Conservation (phyloP, 2,888 invertebrate genomes). For the Brenthis ino region DNA sequence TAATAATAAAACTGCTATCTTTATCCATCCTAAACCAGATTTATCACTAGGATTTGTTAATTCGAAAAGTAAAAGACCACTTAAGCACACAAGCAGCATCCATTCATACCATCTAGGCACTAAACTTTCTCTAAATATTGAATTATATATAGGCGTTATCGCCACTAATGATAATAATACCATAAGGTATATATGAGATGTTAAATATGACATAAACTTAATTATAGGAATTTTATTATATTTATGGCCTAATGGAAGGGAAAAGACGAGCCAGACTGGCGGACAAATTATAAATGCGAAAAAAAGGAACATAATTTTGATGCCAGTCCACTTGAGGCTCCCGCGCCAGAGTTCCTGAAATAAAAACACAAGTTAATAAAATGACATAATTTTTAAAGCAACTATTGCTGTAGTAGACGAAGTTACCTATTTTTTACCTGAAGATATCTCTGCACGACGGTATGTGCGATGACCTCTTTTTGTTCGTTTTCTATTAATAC, state of each 20-base stretch:
- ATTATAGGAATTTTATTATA: constrained; percentile 99
- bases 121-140: constrained; percentile 89
- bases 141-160: constrained; percentile 91
- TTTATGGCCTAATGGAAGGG: constrained; percentile 96
- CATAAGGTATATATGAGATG: constrained; percentile 99
- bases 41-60: constrained; percentile 99
- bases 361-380: constrained; percentile 40
- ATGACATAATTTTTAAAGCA: constrained; percentile 23
- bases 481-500: constrained; percentile 99
- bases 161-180: constrained; percentile 94
- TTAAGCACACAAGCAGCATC: constrained; percentile 96
- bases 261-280: constrained; percentile 97
- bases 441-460: constrained; percentile 97
- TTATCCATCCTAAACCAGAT: constrained; percentile 97
- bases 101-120: constrained; percentile 98
- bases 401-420: constrained; percentile 47
- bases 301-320: constrained; percentile 96
- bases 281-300: constrained; percentile 96
- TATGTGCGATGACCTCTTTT: constrained; percentile 98
- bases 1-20: constrained; percentile 91
- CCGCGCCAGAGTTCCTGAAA: constrained; percentile 98
- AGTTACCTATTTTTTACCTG: constrained; percentile 89
- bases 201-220: constrained; percentile 99
- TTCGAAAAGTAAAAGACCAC: constrained; percentile 96
- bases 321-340: constrained; percentile 96